Percentiles rank a stretch among this genome's conserved stretches.
These are phyloP conservation scores for Mesocricetus auratus DNA, from an alignment of 2,113 vertebrate genomes.

Conservation along the genomic window DNA sequence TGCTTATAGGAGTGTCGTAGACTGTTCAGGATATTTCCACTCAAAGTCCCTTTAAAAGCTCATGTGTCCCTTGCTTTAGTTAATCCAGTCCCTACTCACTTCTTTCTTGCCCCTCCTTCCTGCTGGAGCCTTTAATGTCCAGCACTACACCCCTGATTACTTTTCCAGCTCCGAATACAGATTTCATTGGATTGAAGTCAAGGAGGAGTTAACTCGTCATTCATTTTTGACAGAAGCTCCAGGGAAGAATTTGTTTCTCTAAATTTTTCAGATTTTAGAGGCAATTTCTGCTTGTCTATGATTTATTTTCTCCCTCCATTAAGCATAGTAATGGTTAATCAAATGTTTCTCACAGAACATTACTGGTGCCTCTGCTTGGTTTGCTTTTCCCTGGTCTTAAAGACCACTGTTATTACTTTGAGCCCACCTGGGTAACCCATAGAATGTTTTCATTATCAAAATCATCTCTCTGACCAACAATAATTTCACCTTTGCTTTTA, in stretches of 20 bases:
- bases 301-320: not conserved
- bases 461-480: not conserved
- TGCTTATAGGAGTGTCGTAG: not conserved
- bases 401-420: not conserved
- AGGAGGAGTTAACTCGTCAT: no score
- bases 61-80: not conserved
- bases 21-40: no score
- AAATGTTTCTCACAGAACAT: not conserved
- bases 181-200: not conserved
- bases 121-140: not conserved
- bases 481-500: not conserved
- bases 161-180: not conserved
- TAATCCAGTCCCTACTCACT: not conserved
- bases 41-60: not conserved
- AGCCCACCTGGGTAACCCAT: not conserved
- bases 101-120: not conserved
- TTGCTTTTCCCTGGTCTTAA: not conserved
- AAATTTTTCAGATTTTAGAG: not conserved
- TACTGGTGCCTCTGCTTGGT: not conserved
- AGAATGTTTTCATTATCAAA: not conserved
- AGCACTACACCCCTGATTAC: not conserved
- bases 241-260: not conserved
- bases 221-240: not conserved
- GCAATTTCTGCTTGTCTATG: not conserved
- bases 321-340: not conserved